Conservation (phyloP, 2,888 invertebrate genomes). For the Drosophila mulleri region DNA sequence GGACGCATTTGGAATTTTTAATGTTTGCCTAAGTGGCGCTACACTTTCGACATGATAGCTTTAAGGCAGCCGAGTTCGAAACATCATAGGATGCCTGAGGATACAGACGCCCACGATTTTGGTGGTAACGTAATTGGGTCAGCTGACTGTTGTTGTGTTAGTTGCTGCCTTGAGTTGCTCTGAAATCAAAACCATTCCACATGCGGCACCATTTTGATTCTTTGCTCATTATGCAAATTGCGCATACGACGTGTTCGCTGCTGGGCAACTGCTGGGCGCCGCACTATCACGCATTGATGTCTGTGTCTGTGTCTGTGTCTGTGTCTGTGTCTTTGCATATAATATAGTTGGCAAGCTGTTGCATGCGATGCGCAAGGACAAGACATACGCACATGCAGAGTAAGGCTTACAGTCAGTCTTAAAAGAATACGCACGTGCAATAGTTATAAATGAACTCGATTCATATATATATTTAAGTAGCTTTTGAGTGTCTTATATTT, state of each 20-base stretch:
- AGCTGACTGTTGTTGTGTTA: constrained; percentile 27
- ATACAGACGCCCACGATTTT: constrained; percentile 61
- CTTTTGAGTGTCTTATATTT: not conserved
- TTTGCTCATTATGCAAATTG: constrained; percentile 75
- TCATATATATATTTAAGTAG: not conserved
- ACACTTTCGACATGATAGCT: constrained; percentile 51
- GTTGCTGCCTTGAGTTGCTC: constrained; percentile 26
- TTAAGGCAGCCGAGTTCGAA: constrained; percentile 54
- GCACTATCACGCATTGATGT: constrained; percentile 38
- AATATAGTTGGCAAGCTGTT: constrained; percentile 66
- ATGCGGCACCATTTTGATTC: constrained; percentile 45
- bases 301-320: not conserved
- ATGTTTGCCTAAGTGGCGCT: constrained; percentile 53
- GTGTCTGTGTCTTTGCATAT: constrained; percentile 21
- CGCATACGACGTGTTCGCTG: constrained; percentile 61
- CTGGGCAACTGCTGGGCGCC: constrained; percentile 36
- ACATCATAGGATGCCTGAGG: constrained; percentile 58
- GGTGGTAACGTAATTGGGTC: constrained; percentile 63
- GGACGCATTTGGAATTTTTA: constrained; percentile 60
- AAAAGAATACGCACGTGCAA: not conserved
- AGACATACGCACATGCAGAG: constrained; percentile 14
- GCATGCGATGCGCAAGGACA: constrained; percentile 39
- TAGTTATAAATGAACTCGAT: not conserved
- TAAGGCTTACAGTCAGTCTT: constrained; percentile 13
- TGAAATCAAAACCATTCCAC: constrained; percentile 45